A percentile compares a stretch with the other conserved stretches of the same genome.
phyloP scores from a whole-genome alignment of 2,888 invertebrate species.

The Epinotia nisella region DNA sequence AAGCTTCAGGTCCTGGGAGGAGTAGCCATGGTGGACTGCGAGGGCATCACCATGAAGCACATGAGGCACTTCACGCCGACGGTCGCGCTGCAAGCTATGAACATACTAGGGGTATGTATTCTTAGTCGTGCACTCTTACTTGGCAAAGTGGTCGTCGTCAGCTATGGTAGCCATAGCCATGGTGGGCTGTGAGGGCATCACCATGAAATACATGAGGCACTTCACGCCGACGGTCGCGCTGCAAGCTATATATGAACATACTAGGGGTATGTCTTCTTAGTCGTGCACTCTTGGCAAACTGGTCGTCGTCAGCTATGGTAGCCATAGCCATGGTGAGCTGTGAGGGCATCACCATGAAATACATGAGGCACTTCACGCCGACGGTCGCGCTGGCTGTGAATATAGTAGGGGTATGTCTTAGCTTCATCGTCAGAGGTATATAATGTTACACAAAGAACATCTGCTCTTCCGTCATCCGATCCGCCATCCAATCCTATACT shows the following conservation, averaged over 20 bases:
- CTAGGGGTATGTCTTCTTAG: conserved; percentile 58
- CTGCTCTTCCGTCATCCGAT: too few relatives aligned
- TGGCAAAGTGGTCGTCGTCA: too few relatives aligned
- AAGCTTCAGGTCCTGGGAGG: conserved; percentile 91
- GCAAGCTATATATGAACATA: conserved; percentile 87
- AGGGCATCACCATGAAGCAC: conserved; percentile 88
- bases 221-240: conserved; percentile 88
- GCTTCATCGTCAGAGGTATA: too few relatives aligned
- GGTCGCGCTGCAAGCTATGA: conserved; percentile 86
- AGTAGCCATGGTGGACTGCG: conserved; percentile 89
- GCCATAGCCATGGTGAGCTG: conserved; percentile 90
- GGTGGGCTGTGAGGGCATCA: conserved; percentile 88
- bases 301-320: too few relatives aligned
- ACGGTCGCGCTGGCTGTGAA: conserved; percentile 86
- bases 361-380: conserved; percentile 89
- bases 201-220: conserved; percentile 88
- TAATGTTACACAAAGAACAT: too few relatives aligned
- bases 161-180: conserved; percentile 88
- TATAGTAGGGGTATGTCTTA: conserved; percentile 57
- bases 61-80: conserved; percentile 88
- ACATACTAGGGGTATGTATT: conserved; percentile 87
- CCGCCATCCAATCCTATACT: too few relatives aligned
- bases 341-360: conserved; percentile 87
- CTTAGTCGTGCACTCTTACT: too few relatives aligned
- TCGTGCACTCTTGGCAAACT: too few relatives aligned